Base-by-base conservation (phyloP, 2,888 invertebrate species). In the Eurytoma californica region DNA sequence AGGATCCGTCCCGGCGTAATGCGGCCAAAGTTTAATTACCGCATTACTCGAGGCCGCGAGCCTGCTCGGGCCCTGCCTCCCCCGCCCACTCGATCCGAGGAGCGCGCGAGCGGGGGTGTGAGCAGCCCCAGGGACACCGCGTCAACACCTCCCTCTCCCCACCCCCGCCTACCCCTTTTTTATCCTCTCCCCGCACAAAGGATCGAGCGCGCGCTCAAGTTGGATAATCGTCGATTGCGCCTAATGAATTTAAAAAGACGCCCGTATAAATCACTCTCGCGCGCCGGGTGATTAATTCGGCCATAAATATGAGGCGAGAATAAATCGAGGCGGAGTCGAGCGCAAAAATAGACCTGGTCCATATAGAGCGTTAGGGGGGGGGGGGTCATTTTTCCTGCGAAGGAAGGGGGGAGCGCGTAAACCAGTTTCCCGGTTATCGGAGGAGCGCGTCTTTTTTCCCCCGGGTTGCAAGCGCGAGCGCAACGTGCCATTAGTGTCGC, bases 1-100 rank as follows among this genome's bases (percentile, higher is more conserved):
- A 49, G 68, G 69, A 61, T 55, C 51, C 74, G 83, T 69, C 81
- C 79, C 75, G 80, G 84, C 85, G 85, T 88, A 88, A 89, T 86
- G 86, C 86, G 87, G 85, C 85, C 86, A 86, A 89, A 89, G 87
- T 89, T 89, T 89, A 89, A 89, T 89, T 89, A 88, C 87, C 87
- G 83, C 87, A 85, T 87, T 88, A 88, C 88, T 87, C 16, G 67
- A 73, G 55, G 51, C 69, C 73, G 49, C 47, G 69, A 83, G 82
- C 82, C 84, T 80, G 82, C 83, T 78, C 77, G 79, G 77, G 78
- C 77, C 75, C 51, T 69, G 78, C 79, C 77, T 75, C 57, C 72
- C 75, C 74, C 76, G 79, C 80, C 78, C 80, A 82, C 80, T 72
- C 82, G 82, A 82, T 82, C 77, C 83, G 82, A 84, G 84, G 87